Conservation (phyloP, 2,888 invertebrate genomes). For the Calephelis perditalis region DNA sequence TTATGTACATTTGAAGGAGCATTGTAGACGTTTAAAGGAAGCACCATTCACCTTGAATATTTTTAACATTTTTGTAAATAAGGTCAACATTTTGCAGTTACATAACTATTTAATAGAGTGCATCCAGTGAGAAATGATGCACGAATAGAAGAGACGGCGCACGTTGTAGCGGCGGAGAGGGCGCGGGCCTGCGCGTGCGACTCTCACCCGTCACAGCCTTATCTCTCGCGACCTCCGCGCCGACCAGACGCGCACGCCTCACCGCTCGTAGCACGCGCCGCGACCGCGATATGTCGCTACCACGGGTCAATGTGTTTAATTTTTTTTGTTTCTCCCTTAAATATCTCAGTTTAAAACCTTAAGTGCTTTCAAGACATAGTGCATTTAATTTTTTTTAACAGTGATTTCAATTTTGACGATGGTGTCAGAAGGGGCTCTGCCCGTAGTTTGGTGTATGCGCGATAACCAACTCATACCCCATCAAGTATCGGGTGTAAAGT, state of each 20-base stretch:
- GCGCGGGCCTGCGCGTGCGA: constrained; percentile 60
- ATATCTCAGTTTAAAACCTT: too few species aligned
- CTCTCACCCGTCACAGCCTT: constrained; percentile 77
- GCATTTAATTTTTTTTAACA: constrained; percentile 19
- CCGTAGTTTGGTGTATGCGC: constrained; percentile 83
- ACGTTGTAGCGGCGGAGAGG: constrained; percentile 50
- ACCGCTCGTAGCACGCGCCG: constrained; percentile 47
- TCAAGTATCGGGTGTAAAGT: constrained; percentile 81
- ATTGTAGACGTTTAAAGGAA: background rate
- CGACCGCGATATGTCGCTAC: constrained; percentile 66
- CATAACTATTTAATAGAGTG: constrained; percentile 59
- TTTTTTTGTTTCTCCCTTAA: constrained; percentile 21
- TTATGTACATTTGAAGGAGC: too few species aligned
- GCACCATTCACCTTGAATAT: background rate
- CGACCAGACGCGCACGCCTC: constrained; percentile 70
- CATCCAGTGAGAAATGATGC: constrained; percentile 67
- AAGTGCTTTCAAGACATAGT: too few species aligned
- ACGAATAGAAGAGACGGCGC: constrained; percentile 58
- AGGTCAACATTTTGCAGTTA: constrained; percentile 64
- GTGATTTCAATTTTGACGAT: constrained; percentile 56
- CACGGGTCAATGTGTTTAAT: constrained; percentile 54
- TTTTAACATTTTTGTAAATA: constrained; percentile 37
- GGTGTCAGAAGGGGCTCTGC: constrained; percentile 80
- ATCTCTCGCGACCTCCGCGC: constrained; percentile 77
- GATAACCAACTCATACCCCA: constrained; percentile 83